Conservation (phyloP, 2,113 vertebrate species). For the Acrocephalus kingi region DNA sequence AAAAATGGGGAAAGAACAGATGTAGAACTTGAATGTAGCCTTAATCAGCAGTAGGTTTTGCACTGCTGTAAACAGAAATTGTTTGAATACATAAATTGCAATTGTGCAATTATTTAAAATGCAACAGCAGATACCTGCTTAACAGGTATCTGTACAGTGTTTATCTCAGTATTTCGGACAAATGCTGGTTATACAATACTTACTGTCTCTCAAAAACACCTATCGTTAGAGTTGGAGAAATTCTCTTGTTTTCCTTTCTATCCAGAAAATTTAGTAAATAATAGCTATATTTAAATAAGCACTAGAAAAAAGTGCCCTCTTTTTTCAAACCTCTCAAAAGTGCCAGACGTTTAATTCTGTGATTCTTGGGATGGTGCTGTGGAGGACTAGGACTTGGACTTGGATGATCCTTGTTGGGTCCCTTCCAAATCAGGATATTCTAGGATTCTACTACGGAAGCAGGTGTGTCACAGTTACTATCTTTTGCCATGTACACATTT, state of each 20-base stretch:
- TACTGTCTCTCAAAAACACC: neutral
- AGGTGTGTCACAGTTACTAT: neutral
- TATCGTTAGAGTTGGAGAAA: neutral
- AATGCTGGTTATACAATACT: neutral
- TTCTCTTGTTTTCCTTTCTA: neutral
- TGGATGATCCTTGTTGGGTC: neutral
- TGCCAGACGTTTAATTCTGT: neutral
- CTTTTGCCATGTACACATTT: neutral
- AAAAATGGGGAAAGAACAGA: neutral
- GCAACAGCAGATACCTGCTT: neutral
- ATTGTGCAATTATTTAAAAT: neutral
- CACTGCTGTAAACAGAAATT: neutral
- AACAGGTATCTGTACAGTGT: neutral
- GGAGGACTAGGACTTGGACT: neutral
- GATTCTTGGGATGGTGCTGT: neutral
- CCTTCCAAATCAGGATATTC: neutral
- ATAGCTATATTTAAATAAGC: neutral
- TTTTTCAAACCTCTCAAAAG: neutral
- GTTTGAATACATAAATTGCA: neutral
- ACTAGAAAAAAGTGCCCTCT: neutral
- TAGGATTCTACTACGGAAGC: neutral
- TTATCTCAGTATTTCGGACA: neutral
- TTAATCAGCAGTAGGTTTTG: neutral
- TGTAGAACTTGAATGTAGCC: neutral
- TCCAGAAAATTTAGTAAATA: neutral